Evolutionary conservation across 2,113 vertebrate genomes (phyloP).

Genomic region (Petroica traversi): DNA sequence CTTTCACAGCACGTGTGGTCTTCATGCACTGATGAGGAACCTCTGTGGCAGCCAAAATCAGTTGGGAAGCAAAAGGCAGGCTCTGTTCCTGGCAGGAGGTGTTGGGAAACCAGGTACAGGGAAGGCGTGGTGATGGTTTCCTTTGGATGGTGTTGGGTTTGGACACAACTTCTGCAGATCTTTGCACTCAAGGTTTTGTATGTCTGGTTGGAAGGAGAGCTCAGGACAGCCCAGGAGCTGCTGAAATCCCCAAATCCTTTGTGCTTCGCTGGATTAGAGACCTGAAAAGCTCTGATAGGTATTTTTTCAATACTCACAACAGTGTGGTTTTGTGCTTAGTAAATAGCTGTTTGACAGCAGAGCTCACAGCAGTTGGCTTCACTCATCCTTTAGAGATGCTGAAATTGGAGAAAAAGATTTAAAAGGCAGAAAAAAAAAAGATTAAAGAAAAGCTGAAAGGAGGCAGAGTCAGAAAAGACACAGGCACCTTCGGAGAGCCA

Average conservation of each 20-base stretch:
- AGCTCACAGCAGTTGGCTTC: background rate
- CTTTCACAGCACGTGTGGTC: fast-evolving
- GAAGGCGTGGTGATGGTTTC: background rate
- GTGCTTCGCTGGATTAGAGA: background rate
- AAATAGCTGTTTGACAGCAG: background rate
- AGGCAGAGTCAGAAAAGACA: background rate
- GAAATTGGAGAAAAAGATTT: background rate
- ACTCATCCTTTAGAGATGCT: background rate
- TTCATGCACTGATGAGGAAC: background rate
- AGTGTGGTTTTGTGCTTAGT: background rate
- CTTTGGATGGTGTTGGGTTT: background rate
- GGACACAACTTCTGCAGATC: background rate
- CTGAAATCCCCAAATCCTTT: background rate
- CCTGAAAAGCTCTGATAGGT: background rate
- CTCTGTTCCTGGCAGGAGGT: background rate
- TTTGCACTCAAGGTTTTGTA: fast-evolving
- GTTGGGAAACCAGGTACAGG: fast-evolving
- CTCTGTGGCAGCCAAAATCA: background rate
- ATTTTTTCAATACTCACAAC: slow-evolving; percentile 1
- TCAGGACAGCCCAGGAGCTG: background rate
- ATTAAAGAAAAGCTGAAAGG: background rate
- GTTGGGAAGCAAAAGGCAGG: background rate
- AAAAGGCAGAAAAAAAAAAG: background rate
- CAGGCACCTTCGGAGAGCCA: background rate
- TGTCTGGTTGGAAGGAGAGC: background rate